Conservation (phyloP, 2,113 vertebrate genomes). For the Trichechus manatus region DNA sequence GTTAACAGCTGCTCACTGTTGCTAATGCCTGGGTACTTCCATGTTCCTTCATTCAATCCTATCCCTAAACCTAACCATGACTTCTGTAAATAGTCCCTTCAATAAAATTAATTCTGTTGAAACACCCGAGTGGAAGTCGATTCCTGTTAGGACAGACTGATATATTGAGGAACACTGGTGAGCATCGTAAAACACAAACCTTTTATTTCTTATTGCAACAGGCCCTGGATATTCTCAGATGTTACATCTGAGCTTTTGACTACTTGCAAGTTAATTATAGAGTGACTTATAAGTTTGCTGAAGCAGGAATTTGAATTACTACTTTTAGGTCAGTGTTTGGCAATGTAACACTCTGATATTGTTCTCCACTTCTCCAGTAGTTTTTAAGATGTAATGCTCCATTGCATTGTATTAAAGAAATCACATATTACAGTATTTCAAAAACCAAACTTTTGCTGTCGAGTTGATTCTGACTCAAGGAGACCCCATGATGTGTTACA, state of each 20-base stretch:
- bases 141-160: slow-evolving; percentile 22
- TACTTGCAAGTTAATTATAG: slow-evolving; percentile 8
- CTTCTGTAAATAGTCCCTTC: slow-evolving; percentile 2
- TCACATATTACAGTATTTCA: not conserved
- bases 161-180: not conserved
- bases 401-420: slow-evolving; percentile 28
- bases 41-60: not conserved
- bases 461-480: no score
- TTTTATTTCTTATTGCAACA: slow-evolving; percentile 3
- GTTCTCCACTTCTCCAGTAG: not conserved
- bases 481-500: no score
- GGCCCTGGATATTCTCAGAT: not conserved
- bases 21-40: not conserved
- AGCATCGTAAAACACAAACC: not conserved
- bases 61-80: not conserved
- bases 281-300: slow-evolving; percentile 38
- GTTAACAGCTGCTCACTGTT: not conserved
- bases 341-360: not conserved
- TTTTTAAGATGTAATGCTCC: slow-evolving; percentile 20
- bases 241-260: not conserved
- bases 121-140: slow-evolving; percentile 4
- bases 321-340: not conserved
- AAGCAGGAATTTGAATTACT: slow-evolving; percentile 39
- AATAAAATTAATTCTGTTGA: not conserved
- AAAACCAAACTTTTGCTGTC: no score